Evolutionary conservation across 2,797 vertebrate species (phyloP).

Genomic region (Cyprinella venusta): DNA sequence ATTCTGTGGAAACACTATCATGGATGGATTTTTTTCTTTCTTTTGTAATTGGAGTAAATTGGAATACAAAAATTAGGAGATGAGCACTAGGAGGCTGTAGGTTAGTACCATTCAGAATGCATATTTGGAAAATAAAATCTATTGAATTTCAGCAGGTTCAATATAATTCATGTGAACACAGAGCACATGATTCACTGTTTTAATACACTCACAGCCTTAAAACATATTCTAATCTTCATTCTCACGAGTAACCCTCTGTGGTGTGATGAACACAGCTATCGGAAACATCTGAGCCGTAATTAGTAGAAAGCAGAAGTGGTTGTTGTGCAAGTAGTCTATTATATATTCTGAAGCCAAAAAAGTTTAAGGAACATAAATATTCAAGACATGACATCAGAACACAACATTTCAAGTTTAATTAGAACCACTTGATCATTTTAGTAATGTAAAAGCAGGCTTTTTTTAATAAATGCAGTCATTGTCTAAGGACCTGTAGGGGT

Average conservation of each 20-base stretch:
- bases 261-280: not conserved
- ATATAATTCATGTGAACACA: not conserved
- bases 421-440: not conserved
- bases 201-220: not conserved
- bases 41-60: not conserved
- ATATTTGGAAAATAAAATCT: not conserved
- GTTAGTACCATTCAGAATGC: too few species aligned
- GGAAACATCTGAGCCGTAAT: not conserved
- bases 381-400: not conserved
- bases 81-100: not conserved
- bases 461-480: conserved; percentile 29
- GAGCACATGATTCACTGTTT: not conserved
- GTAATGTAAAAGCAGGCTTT: not conserved
- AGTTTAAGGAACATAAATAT: not conserved
- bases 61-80: not conserved
- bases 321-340: not conserved
- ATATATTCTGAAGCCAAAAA: not conserved
- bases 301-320: not conserved
- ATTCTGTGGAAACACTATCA: not conserved
- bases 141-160: not conserved
- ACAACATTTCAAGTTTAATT: not conserved
- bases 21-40: too few species aligned
- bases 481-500: conserved; percentile 8
- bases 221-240: not conserved
- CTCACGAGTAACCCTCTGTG: not conserved